Evolutionary conservation across 2,888 invertebrate species (phyloP).

Genomic region (Tetragonisca angustula): DNA sequence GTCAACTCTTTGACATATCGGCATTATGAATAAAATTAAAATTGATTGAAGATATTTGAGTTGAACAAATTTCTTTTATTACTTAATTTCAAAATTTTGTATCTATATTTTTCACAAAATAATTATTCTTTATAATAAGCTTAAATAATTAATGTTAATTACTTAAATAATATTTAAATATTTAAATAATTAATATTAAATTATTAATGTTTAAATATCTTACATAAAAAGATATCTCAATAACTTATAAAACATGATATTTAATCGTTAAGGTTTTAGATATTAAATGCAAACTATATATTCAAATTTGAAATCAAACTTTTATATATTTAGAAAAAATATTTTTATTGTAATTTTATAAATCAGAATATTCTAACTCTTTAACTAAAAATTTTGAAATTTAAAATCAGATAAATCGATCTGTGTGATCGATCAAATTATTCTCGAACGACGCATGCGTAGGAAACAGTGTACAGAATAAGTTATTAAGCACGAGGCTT

Average conservation of each 20-base stretch:
- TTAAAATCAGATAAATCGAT: slow-evolving; percentile 31
- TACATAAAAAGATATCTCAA: not conserved
- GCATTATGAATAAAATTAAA: not conserved
- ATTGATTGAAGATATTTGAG: not conserved
- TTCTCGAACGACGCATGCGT: slow-evolving; percentile 43
- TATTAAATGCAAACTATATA: not conserved
- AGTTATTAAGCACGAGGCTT: slow-evolving; percentile 3
- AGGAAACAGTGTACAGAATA: not conserved
- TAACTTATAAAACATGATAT: not conserved
- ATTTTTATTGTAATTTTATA: not conserved
- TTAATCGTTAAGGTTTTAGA: not conserved
- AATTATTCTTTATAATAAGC: not conserved
- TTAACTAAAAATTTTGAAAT: slow-evolving; percentile 13
- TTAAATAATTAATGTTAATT: not conserved
- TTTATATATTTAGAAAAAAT: not conserved
- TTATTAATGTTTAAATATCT: not conserved
- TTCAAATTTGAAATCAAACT: not conserved
- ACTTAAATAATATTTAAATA: too few relatives aligned
- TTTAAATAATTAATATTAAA: too few relatives aligned
- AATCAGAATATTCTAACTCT: not conserved
- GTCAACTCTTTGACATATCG: not conserved
- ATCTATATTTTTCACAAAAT: not conserved
- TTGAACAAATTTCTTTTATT: not conserved
- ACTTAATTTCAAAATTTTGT: not conserved
- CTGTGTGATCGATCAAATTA: slow-evolving; percentile 5